Conservation (phyloP, 2,888 invertebrate species). For the Trichogramma evanescens region DNA sequence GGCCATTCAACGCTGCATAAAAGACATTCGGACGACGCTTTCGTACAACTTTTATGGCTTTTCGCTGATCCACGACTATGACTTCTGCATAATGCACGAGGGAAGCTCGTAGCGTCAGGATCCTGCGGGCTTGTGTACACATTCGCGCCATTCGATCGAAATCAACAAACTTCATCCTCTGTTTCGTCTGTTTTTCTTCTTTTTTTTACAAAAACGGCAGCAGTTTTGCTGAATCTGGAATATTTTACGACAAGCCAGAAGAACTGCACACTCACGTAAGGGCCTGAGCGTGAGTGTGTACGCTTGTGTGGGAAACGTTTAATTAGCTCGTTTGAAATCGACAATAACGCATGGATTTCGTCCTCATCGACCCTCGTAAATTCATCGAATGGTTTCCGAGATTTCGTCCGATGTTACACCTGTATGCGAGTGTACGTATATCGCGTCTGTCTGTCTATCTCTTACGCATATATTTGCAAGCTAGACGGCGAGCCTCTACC, state of each 20-base stretch:
- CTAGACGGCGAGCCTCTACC: too few species aligned
- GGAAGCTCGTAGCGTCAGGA: not conserved
- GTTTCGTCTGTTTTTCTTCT: too few species aligned
- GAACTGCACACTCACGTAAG: too few species aligned
- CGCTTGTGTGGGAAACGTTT: constrained; percentile 40
- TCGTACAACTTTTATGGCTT: constrained; percentile 10
- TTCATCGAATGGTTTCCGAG: constrained; percentile 37
- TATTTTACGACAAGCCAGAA: too few species aligned
- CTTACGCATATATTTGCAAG: too few species aligned
- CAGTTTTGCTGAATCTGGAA: too few species aligned
- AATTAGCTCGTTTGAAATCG: constrained; percentile 39
- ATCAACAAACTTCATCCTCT: too few species aligned
- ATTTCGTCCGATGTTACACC: constrained; percentile 21
- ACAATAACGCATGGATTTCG: constrained; percentile 29
- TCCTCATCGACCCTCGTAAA: constrained; percentile 36
- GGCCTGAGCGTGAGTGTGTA: constrained; percentile 7
- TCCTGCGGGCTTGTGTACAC: not conserved
- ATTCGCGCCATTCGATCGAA: not conserved
- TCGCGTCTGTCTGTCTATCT: constrained; percentile 1
- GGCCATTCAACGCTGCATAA: not conserved
- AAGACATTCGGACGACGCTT: not conserved
- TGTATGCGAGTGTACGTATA: constrained; percentile 15
- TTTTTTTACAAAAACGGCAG: too few species aligned
- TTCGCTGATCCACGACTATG: not conserved
- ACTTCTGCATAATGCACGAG: too few species aligned